phyloP scores from a whole-genome alignment of 1,140 invertebrate species.

The Drosophila jambulina region DNA sequence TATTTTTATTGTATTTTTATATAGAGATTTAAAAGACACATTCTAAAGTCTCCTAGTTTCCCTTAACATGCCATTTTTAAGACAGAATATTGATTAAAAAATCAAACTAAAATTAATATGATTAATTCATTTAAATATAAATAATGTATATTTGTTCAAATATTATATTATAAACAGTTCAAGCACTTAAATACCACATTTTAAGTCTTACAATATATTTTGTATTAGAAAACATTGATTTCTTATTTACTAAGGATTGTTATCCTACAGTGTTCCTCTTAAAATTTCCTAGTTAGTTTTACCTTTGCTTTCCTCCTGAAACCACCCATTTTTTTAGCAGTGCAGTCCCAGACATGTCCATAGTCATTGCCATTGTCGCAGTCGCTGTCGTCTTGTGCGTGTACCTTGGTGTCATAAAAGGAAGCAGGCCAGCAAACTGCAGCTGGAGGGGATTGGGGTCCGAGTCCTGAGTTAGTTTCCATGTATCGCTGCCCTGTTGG shows the following conservation, averaged over 20 bases:
- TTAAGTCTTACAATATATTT: neutral
- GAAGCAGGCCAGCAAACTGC: constrained; percentile 65
- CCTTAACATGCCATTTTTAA: too few relatives aligned
- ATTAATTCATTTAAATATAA: too few relatives aligned
- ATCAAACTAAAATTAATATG: too few relatives aligned
- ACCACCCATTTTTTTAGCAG: neutral
- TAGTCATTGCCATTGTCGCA: constrained; percentile 33
- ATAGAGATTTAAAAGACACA: too few relatives aligned
- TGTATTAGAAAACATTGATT: neutral
- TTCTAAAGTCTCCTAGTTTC: too few relatives aligned
- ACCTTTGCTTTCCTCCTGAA: neutral
- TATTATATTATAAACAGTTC: too few relatives aligned
- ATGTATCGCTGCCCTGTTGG: constrained; percentile 69
- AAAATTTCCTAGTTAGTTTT: neutral
- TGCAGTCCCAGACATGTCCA: constrained; percentile 18
- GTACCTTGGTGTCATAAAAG: constrained; percentile 81
- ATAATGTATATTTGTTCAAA: too few relatives aligned
- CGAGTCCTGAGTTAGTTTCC: constrained; percentile 66
- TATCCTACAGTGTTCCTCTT: neutral
- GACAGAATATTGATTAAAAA: too few relatives aligned
- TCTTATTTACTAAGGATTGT: neutral
- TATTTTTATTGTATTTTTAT: too few relatives aligned
- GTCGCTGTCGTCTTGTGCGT: constrained; percentile 50
- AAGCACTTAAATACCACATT: too few relatives aligned
- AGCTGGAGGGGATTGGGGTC: constrained; percentile 9